Evolutionary conservation across 2,113 vertebrate genomes (phyloP), one percentile per base, ranked within the genome.

Genomic region (Prunella himalayana): DNA sequence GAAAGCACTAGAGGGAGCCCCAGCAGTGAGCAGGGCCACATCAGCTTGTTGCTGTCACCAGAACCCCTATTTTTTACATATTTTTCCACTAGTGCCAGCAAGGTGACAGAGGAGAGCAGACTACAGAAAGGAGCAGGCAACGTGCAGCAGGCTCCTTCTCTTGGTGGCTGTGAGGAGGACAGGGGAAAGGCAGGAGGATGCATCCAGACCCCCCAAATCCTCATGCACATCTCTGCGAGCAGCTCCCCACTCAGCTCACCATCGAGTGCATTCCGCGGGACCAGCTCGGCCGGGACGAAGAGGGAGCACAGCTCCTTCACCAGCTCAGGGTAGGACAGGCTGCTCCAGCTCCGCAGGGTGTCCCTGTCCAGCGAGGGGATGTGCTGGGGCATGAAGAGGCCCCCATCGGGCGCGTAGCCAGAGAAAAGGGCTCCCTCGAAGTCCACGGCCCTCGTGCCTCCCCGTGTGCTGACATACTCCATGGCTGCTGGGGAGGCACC

Each of bases 331-430:
- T 99, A 99, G 79, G 98, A 96, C 33, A 99, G 97, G 6, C 27
- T 18, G 70, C 96, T 98, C 99, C 99, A 99, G 54, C 45, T 50
- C 56, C 27, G 33, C 69, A 99, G 91, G 6, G 98, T 98, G 68
- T 98, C 90, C 15, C 42, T 13, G 9, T 95, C 94, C 92, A 99
- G 95, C 6, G 11, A 65, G 0, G 99, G 99, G 35, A 99, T 33
- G 20, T 4, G 66, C 92, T 98, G 98, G 0, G 99, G 99, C 99
- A 99, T 98, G 88, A 99, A 99, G 97, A 99, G 99, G 21, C 99
- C 99, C 1, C 99, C 98, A 0, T 99, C 99, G 0, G 98, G 90
- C 0, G 99, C 99, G 3, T 97, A 99, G 33, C 99, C 99, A 0
- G 99, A 98, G 82, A 99, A 98, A 30, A 99, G 98, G 20, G 98